Base-by-base conservation (phyloP, 2,888 invertebrate species). In the Volucella bombylans region DNA sequence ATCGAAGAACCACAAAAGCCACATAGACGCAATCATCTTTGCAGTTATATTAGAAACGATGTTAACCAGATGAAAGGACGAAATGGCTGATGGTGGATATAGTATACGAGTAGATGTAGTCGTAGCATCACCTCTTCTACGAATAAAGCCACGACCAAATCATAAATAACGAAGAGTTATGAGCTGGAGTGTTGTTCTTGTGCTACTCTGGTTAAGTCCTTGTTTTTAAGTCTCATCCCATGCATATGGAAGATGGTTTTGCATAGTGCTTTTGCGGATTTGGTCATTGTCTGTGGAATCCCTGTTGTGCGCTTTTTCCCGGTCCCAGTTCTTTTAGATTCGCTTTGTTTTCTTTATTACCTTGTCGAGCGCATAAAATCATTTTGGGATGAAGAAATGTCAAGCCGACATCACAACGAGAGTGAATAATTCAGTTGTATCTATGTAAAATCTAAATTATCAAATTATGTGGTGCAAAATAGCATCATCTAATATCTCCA, bases 151-250 rank as follows among this genome's bases (percentile, higher is more conserved):
- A 38, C 61, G 23, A 45, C 62, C 64, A 55, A 55, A 74, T 61
- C 78, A 71, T 78, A 78, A 78, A 78, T 78, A 78, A 78, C 54
- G 15, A 64, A 78, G 78, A 78, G 57, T 78, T 78, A 78, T 78
- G 69, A 78, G 57, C 52, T 18, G 31, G 64, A 52, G 77, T 57
- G 54, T 64, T 49, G 38, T 31, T 31, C 31, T 31, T 4, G 6
- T 31, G 49, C 38, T 43, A n/a, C 10, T 39, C 12, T 41, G 52
- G 23, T 59, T 64, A 45, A 23, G 41, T 74, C 43, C 54, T 62
- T 61, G 62, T 62, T n/a, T 45, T 69, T 41, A n/a, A 55, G 47
- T 39, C 69, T 41, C 55, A 38, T 43, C 31, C 38, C 41, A 68
- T 77, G 62, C 62, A 62, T 77, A 9, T 31, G 18, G 12, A 50